A percentile compares a stretch with the other conserved stretches of the same genome.
These are phyloP conservation scores for Zeugodacus cucurbitae DNA, from an alignment of 1,140 invertebrate genomes.

Conservation along the genomic window DNA sequence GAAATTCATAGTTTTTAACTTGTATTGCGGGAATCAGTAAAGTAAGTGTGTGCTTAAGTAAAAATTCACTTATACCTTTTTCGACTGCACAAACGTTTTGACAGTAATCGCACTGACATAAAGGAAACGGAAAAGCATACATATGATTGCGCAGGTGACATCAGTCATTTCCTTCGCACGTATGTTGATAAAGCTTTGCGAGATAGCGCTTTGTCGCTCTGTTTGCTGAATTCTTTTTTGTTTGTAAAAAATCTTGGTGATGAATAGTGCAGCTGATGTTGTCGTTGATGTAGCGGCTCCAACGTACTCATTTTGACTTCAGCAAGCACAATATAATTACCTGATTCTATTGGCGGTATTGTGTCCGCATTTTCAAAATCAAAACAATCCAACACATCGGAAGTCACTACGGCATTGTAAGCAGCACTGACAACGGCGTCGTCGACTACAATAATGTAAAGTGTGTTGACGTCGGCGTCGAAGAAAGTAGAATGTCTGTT, in stretches of 20 bases:
- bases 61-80: neutral
- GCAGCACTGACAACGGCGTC: neutral
- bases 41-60: neutral
- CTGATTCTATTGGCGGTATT: neutral
- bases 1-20: too few relatives aligned
- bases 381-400: constrained; percentile 16
- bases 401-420: neutral
- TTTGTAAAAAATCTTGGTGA: neutral
- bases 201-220: neutral
- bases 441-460: neutral
- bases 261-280: neutral
- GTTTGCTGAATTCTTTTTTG: neutral
- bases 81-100: neutral
- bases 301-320: neutral
- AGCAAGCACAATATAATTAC: neutral
- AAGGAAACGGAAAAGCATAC: neutral
- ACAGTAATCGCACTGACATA: neutral
- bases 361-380: constrained; percentile 10
- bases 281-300: neutral
- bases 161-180: neutral
- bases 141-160: neutral
- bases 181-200: neutral
- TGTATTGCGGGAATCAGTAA: neutral
- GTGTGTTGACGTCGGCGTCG: neutral
- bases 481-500: neutral